These are phyloP conservation scores for Oriolus oriolus DNA, from an alignment of 2,113 vertebrate species.

Conservation along the genomic window DNA sequence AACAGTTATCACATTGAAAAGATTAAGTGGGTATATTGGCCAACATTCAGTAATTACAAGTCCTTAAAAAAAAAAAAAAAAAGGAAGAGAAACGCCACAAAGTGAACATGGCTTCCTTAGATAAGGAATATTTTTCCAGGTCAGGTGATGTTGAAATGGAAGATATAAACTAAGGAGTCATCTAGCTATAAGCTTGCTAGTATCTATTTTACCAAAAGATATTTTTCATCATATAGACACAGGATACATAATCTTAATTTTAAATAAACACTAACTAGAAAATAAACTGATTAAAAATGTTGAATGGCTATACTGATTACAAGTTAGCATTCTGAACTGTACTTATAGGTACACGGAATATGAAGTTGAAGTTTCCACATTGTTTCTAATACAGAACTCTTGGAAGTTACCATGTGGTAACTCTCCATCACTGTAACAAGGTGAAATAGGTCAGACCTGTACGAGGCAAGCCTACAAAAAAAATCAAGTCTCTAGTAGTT, in stretches of 20 bases:
- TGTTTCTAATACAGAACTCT: neutral
- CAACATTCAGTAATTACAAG: slow-evolving; percentile 20
- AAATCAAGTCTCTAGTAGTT: slow-evolving; percentile 20
- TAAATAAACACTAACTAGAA: neutral
- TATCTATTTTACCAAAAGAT: neutral
- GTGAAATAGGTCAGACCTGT: slow-evolving; percentile 32
- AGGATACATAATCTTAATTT: neutral
- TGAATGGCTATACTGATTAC: neutral
- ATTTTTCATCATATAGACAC: neutral
- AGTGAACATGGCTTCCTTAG: neutral
- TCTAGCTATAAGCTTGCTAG: neutral
- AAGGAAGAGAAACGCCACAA: neutral
- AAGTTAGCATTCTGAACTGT: neutral
- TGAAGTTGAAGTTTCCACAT: neutral
- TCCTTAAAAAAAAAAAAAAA: neutral
- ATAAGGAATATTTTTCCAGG: neutral
- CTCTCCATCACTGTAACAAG: neutral
- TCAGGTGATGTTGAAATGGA: neutral
- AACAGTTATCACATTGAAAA: slow-evolving; percentile 22
- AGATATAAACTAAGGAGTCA: neutral
- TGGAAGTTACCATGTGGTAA: slow-evolving; percentile 19
- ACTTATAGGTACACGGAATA: neutral
- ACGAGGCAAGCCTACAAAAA: slow-evolving; percentile 6
- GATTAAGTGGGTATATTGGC: slow-evolving; percentile 16
- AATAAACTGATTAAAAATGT: neutral